Conservation (phyloP, 2,113 vertebrate genomes). For the Climacteris rufus region DNA sequence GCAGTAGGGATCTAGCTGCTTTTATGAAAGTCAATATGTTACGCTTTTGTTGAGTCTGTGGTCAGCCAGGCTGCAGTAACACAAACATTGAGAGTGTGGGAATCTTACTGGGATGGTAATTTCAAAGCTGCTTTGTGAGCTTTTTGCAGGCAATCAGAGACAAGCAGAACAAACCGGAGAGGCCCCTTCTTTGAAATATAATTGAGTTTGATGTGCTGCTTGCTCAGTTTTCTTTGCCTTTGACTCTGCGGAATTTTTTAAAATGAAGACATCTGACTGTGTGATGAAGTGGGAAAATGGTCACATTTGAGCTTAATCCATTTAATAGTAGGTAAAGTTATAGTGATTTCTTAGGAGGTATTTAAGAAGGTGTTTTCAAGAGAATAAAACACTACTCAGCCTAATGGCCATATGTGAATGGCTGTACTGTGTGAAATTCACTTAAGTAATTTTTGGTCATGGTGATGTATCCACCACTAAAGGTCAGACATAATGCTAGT, state of each 20-base stretch:
- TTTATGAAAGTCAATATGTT: neutral
- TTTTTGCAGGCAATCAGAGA: neutral
- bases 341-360: neutral
- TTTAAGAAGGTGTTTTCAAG: neutral
- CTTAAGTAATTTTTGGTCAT: neutral
- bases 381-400: neutral
- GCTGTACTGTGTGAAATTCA: neutral
- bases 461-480: neutral
- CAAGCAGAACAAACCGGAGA: neutral
- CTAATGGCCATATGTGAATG: neutral
- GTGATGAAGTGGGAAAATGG: neutral
- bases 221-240: neutral
- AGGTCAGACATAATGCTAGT: neutral
- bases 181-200: neutral
- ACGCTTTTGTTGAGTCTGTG: constrained; percentile 33
- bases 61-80: neutral
- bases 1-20: neutral
- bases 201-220: neutral
- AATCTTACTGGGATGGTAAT: neutral
- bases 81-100: neutral
- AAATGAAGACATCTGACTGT: neutral
- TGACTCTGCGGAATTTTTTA: neutral
- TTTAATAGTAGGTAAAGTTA: neutral
- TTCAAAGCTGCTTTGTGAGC: constrained; percentile 8
- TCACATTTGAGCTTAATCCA: neutral